A percentile compares a stretch with the other conserved stretches of the same genome.
Evolutionary conservation across 2,113 vertebrate genomes (phyloP).

Genomic region (Chloropsis hardwickii): DNA sequence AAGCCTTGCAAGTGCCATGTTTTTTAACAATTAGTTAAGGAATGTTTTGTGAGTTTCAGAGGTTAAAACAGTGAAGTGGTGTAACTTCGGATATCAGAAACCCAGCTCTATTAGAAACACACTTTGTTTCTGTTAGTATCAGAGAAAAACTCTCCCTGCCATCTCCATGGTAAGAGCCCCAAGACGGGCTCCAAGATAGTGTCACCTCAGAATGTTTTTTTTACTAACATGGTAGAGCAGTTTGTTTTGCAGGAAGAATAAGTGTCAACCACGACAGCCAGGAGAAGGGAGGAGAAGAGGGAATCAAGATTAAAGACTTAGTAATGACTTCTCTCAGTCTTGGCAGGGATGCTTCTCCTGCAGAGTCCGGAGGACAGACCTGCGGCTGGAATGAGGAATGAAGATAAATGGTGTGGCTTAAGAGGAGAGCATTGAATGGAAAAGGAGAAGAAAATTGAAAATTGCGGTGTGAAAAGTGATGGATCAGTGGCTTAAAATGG

Average conservation of each 20-base stretch:
- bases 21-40: background rate
- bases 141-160: background rate
- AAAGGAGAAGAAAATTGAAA: background rate
- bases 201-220: background rate
- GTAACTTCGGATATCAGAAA: background rate
- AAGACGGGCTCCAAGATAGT: background rate
- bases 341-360: background rate
- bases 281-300: background rate
- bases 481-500: background rate
- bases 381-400: background rate
- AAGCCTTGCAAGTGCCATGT: fast-evolving
- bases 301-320: background rate
- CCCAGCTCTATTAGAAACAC: background rate
- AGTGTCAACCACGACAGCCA: background rate
- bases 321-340: background rate
- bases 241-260: background rate
- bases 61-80: background rate
- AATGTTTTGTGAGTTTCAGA: background rate
- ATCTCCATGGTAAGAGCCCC: background rate
- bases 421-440: background rate
- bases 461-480: background rate
- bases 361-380: background rate
- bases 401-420: background rate
- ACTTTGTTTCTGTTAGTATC: background rate
- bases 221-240: background rate